Conservation (phyloP, 2,888 invertebrate species). For the Saturnia japonica region DNA sequence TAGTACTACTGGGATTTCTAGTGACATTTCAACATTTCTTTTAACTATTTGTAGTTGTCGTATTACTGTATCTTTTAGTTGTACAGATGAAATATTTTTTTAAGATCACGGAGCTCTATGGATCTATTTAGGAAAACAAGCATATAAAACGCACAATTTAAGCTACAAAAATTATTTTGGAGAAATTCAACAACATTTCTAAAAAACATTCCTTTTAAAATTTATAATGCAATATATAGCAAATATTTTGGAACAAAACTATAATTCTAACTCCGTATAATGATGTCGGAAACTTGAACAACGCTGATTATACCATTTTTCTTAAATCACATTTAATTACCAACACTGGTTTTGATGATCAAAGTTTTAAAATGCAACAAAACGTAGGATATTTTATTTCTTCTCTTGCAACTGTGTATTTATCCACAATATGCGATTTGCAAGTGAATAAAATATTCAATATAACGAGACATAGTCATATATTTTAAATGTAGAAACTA, state of each 20-base stretch:
- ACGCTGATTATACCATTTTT: neutral
- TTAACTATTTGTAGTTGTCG: neutral
- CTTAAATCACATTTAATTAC: neutral
- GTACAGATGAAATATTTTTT: neutral
- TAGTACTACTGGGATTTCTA: neutral
- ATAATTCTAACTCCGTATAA: neutral
- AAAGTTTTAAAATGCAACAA: neutral
- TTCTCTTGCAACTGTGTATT: too few relatives aligned
- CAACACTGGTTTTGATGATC: neutral
- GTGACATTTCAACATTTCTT: conserved; percentile 8
- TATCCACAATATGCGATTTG: too few relatives aligned
- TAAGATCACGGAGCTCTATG: neutral
- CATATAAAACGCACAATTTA: neutral
- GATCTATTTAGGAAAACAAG: too few relatives aligned
- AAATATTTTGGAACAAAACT: neutral
- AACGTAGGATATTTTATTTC: too few relatives aligned
- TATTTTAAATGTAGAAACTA: too few relatives aligned
- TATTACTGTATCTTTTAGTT: neutral
- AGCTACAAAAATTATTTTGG: neutral
- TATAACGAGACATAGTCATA: too few relatives aligned
- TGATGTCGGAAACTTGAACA: neutral
- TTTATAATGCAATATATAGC: neutral
- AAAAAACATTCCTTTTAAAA: neutral
- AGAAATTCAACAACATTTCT: neutral
- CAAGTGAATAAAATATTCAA: too few relatives aligned